Base-by-base conservation (phyloP, 2,113 vertebrate species). In the Neolamprologus sp. region DNA sequence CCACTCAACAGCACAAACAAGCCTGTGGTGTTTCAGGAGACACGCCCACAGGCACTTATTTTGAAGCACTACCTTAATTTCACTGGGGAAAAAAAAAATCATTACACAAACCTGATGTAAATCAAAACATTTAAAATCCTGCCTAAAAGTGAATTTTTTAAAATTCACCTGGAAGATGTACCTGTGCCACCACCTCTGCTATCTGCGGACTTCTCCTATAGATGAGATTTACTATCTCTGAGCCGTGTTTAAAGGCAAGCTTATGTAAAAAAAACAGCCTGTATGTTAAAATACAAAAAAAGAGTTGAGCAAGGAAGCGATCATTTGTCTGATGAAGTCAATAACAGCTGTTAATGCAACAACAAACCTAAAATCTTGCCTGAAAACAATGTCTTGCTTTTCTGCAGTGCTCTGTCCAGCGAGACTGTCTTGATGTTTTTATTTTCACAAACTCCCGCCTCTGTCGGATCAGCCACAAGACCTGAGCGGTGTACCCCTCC, bases 171-270 rank as follows among this genome's bases (percentile, higher is more conserved):
- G 30, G 30, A 63, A 63, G 58, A 35, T 63, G 58, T 65, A 33
- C 28, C 58, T 33, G 0, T 6, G 5, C 30, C 30, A 65, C 60
- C 60, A 2, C 60, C 0, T 9, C 58, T 35, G 58, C 30, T 35
- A 35, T 63, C 28, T 33, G 57, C 1, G 0, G 58, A 33, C 58
- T 63, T 58, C 55, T 26, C 54, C 54, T 30, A 9, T 58, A 30
- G 55, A 58, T 58, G 26, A 58, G 26, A 58, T 30, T 63, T 65
- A 7, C 9, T 35, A 1, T 1, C 1, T 12, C 30, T 2, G 30
- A 65, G 60, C 60, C 4, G 2, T 2, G 58, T 35, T 65, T 65
- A 65, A 35, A 65, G 60, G 30, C 17, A 65, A 65, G 30, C 60
- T 65, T 12, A n/a, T 7, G 30, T n/a, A 35, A 65, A 65, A 58